Base-by-base conservation (phyloP, 2,888 invertebrate genomes). In the Keiferia lycopersicella region DNA sequence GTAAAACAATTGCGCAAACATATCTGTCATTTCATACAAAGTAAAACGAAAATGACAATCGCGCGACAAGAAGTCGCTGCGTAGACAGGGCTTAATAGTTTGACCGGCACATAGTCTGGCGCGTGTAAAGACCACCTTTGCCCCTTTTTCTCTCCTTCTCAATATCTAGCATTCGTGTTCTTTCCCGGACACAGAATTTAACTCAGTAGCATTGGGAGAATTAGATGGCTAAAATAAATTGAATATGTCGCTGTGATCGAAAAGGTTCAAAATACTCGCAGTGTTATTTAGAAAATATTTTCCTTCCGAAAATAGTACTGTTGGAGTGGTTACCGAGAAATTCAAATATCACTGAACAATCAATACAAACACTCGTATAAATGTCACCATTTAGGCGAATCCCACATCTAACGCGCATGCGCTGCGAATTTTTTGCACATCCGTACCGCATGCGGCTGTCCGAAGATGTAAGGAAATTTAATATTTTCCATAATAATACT, bases 241-340 rank as follows among this genome's bases (percentile, higher is more conserved):
- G 60, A 63, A 65, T 16, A 45, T 65, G 61, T 60, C 45, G 14
- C 22, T 45, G 12, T 39, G 60, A 51, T 51, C 51, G 51, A 38
- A 51, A 16, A n/a, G 14, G n/a, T 39, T 60, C 45, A 45, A 60
- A 60, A 48, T 38, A 59, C n/a, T 34, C 56, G 26, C 56, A 22
- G 22, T 48, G 50, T 56, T 56, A 56, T 34, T 34, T 7, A 26
- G 56, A 34, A 26, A 26, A 18, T 16, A 6, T 51, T 51, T 16
- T 16, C 45, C n/a, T 16, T 18, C 16, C 16, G 12, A 56, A 34
- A 16, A 56, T 34, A 56, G 4, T 45, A 3, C 16, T 16, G 41
- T 14, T 7, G 14, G 6, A 14, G 14, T 41, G 41, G 11, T n/a
- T 16, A 3, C 3, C 11, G 45, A 45, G 45, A 41, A 41, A 12